Percentiles rank a stretch among this genome's conserved stretches.
Conservation (phyloP, 1,140 invertebrate genomes). For the Drosophila insularis region DNA sequence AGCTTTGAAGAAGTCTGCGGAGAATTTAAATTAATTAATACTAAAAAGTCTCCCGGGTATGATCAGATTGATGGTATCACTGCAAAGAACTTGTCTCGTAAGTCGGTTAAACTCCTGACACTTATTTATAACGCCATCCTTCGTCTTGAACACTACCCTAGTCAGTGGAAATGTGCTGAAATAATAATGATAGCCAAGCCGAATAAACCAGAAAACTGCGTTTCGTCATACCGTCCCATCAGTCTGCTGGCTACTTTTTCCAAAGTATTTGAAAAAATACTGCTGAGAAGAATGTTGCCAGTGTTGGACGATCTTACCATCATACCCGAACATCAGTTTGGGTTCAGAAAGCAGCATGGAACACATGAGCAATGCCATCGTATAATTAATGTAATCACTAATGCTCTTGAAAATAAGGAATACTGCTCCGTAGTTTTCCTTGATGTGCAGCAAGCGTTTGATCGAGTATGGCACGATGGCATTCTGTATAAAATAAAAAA, state of each 20-base stretch:
- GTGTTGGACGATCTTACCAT: no score
- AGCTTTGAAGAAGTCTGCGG: no score
- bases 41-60: not conserved
- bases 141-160: not conserved
- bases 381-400: not conserved
- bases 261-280: not conserved
- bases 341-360: not conserved
- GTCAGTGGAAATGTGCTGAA: not conserved
- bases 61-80: not conserved
- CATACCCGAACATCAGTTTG: not conserved
- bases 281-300: not conserved
- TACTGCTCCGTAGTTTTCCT: not conserved
- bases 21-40: no score
- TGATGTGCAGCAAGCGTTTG: not conserved
- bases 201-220: not conserved
- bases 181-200: not conserved
- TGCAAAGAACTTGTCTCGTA: not conserved
- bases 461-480: no score
- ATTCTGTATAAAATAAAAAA: no score
- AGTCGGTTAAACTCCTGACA: not conserved
- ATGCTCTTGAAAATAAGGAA: not conserved
- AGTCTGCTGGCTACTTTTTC: not conserved
- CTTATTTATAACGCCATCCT: not conserved
- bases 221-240: not conserved
- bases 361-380: not conserved